Evolutionary conservation across 1,140 invertebrate genomes (phyloP), one percentile per base, ranked within the genome.

Genomic region (Drosophila tsacasi): DNA sequence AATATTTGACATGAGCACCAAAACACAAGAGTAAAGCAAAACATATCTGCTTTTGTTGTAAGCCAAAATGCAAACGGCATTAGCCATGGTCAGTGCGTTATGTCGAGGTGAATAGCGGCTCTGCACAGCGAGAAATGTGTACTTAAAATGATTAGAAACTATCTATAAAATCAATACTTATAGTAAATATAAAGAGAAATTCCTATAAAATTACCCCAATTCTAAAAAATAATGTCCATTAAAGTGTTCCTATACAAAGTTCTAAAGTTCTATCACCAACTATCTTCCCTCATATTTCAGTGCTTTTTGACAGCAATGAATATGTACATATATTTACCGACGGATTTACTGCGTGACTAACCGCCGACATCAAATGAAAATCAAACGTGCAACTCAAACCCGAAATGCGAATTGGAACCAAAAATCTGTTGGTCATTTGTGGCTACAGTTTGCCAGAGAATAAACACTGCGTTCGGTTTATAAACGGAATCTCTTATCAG

Each of bases 61-160:
- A 89, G 81, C 83, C 84, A 75, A 75, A 87, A 87, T 71, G 67
- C 84, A 89, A 89, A 87, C 77, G 68, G 46, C 57, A 87, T 87
- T 87, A 89, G 78, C 81, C 78, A 81, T 81, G 85, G 77, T 75
- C 85, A 90, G 77, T 89, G 78, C 81, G 62, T 74, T 55, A 49
- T 63, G 49, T 54, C 27, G 49, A 54, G 42, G 17, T 55, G 73
- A 44, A 57, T 60, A 63, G 55, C 50, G 49, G 39, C 35, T 27
- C 7, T 40, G 9, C 49, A 86, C 79, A 57, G 52, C 0, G 10
- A 49, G 15, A 74, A 74, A 37, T 21, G 19, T 19, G 15, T 8
- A 15, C 2, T n/a, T 30, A 8, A 30, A 30, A 5, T 30, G 30
- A 30, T 9, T 2, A 0, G 13, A 21, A 55, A 15, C 13, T 9